Evolutionary conservation across 2,113 vertebrate genomes (phyloP), one percentile per base, ranked within the genome.

Genomic region (Erythrolamprus reginae): DNA sequence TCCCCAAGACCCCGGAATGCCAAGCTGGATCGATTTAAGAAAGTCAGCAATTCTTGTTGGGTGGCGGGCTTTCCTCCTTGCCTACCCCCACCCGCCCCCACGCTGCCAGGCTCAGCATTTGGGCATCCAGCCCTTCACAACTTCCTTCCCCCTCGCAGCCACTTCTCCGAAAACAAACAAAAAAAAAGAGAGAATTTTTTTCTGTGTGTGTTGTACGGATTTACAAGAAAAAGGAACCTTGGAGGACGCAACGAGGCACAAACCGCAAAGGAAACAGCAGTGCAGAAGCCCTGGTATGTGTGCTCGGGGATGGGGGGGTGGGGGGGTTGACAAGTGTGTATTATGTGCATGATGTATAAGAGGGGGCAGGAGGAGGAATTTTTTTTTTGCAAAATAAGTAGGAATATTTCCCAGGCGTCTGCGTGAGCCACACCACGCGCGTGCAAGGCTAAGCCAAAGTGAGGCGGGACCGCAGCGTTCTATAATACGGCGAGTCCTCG

Each of bases 161-260:
- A 0, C 13, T 86, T 91, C 87, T 45, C 33, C 1, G 87, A 86
- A 52, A 52, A 52, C 3, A 13, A 13, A 52, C 13, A 4, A 3
- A 1, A 26, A 42, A 26, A 52, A 56, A 3, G 24, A 56, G 24
- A 56, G 0, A 0, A 23, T 7, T 23, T 21, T 15, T 65, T 53
- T 53, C 26, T 26, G 52, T 0, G 2, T 17, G 1, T 33, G 45
- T 55, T 12, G 1, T 7, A 38, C 4, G 12, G 42, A 86, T 82
- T 89, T 58, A 82, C 91, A 23, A 89, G 91, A 92, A 92, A 92
- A 42, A 24, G 84, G 88, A 92, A 92, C 21, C 33, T 8, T 0
- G n/a, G 3, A 10, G 45, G n/a, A 61, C 3, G 28, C 65, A 23
- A n/a, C n/a, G 2, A 17, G 10, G 28, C 28, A 3, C 28, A 58